phyloP scores from a whole-genome alignment of 2,797 vertebrate genomes.

The Gastrophryne carolinensis region DNA sequence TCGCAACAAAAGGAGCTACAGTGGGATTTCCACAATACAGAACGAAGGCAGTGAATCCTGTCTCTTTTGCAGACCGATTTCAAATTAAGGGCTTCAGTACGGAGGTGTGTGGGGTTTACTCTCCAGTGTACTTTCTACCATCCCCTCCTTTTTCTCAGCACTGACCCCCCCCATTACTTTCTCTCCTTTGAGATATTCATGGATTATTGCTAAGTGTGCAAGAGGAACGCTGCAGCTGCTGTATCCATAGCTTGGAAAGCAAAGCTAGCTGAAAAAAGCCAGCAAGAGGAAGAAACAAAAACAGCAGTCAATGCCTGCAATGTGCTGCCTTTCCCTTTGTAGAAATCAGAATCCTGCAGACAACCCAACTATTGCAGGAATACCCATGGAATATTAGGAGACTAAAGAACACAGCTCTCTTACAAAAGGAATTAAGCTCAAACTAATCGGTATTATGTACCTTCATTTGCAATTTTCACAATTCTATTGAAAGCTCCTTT shows the following conservation, averaged over 20 bases:
- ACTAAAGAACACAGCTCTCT: conserved; percentile 3
- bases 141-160: conserved; percentile 53
- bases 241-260: conserved; percentile 57
- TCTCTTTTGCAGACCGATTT: conserved; percentile 52
- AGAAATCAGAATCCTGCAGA: conserved; percentile 65
- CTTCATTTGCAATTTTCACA: background rate
- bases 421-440: conserved; percentile 2
- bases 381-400: conserved; percentile 33
- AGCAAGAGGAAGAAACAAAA: conserved; percentile 55
- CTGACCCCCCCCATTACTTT: conserved; percentile 54
- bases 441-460: conserved; percentile 16
- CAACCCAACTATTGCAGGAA: conserved; percentile 25
- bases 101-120: conserved; percentile 55
- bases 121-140: conserved; percentile 54
- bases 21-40: conserved; percentile 60
- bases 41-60: conserved; percentile 38
- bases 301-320: conserved; percentile 72
- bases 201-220: conserved; percentile 85
- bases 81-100: conserved; percentile 58
- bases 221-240: conserved; percentile 72
- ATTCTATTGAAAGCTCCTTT: background rate
- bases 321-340: conserved; percentile 72
- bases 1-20: conserved; percentile 71
- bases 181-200: conserved; percentile 78
- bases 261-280: conserved; percentile 64